Base-by-base conservation (phyloP, 2,113 vertebrate genomes). In the Axis porcinus region DNA sequence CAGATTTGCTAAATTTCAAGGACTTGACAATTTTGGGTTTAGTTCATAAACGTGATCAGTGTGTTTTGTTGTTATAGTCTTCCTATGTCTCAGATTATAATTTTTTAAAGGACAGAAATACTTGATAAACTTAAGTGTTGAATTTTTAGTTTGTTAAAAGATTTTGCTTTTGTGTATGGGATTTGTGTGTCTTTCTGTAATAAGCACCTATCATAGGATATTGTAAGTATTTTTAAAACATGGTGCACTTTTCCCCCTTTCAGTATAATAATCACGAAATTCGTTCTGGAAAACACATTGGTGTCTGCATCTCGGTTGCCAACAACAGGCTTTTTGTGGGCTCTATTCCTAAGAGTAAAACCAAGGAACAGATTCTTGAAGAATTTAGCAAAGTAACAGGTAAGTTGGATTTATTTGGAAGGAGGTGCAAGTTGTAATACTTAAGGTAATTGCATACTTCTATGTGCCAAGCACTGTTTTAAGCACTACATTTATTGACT, bases 331-430 rank as follows among this genome's bases (percentile, higher is more conserved):
- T 99, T 97, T 99, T 99, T 97, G 99, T 99, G 98, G 99, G 99
- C 87, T 99, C 99, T 97, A 99, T 99, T 98, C 99, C 99, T 98
- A 99, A 99, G 98, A 99, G 99, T 98, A 99, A 99, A 99, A 99
- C 99, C 91, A 99, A 99, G 99, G 99, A 99, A 97, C 99, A 99
- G 98, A 99, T 99, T 92, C 99, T 99, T 86, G 99, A 99, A 98
- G 99, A 99, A 98, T 99, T 99, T 98, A 98, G 99, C 92, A 99
- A 99, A 99, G 99, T 99, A 98, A 99, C 99, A 99, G 99, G 99
- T 99, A 98, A 99, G 99, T 98, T 84, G 67, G 4, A 94, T 94
- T 95, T 97, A 94, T 85, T 88, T 95, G 81, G 83, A 64, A 96
- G 28, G 79, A 84, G 33, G 4, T 86, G 1, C 23, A 86, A 43